Base-by-base conservation (phyloP, 2,113 vertebrate genomes). In the Gadus macrocephalus region DNA sequence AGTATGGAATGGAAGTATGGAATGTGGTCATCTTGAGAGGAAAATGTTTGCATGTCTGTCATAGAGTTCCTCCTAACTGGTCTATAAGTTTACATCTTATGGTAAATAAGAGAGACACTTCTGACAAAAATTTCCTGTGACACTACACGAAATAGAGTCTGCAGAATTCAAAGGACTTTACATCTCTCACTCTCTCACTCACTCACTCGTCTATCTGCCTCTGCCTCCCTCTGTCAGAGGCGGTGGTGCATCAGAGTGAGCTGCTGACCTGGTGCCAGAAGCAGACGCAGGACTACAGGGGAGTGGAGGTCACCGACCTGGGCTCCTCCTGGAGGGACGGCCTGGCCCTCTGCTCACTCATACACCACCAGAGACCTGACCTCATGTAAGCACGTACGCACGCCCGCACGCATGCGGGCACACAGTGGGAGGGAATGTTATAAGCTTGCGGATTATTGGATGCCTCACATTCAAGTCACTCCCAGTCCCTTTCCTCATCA, bases 201-300 rank as follows among this genome's bases (percentile, higher is more conserved):
- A 1, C 19, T 61, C 60, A 4, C 12, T 5, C 61, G 25, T 27
- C 22, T 27, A 25, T 19, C 58, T 59, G 17, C 17, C 8, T 20
- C 27, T 16, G 4, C 35, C 66, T 49, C n/a, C 79, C 38, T 76
- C 38, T 3, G n/a, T n/a, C 89, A 98, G 97, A 96, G 78, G 95
- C 95, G 0, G 95, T 96, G 53, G 89, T 94, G 66, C 91, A 89
- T 61, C 95, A 96, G 0, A 91, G 91, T 81, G 94, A 93, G 22
- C 93, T 99, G 72, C 63, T 99, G 88, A 94, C 90, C 38, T 99
- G 97, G 97, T 97, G 96, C 88, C 96, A 96, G 91, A 95, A 92
- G 56, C 95, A 97, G 65, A 96, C 95, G 0, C 92, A 93, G 70
- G 95, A 94, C 22, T 99, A 99, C 87, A 78, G 86, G 59, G 93